These are phyloP conservation scores for Mystacides longicornis DNA, from an alignment of 2,888 invertebrate genomes.

Conservation along the genomic window DNA sequence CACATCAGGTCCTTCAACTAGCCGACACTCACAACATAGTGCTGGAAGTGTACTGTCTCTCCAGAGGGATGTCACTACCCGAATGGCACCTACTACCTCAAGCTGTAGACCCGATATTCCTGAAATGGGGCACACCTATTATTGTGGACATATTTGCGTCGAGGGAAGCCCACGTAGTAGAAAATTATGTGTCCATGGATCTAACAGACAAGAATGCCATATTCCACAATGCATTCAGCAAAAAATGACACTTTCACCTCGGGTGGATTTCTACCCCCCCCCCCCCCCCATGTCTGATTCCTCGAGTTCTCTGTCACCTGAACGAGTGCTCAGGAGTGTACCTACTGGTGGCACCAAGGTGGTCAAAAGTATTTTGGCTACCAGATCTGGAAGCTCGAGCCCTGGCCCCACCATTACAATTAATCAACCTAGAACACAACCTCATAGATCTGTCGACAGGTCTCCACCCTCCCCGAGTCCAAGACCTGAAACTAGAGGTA, in stretches of 20 bases:
- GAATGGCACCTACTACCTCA: slow-evolving; percentile 14
- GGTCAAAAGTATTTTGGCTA: no score
- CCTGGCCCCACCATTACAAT: no score
- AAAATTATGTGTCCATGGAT: background rate
- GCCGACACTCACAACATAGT: slow-evolving; percentile 21
- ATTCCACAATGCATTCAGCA: slow-evolving; percentile 16
- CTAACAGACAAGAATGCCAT: background rate
- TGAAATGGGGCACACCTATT: slow-evolving; percentile 18
- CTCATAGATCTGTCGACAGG: no score
- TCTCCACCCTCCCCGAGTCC: no score
- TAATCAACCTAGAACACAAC: no score
- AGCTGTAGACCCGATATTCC: slow-evolving; percentile 23
- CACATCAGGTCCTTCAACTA: slow-evolving; percentile 15
- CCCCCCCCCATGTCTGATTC: no score
- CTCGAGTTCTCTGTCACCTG: no score
- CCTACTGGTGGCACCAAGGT: no score
- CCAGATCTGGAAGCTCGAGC: no score
- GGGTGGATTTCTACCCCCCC: background rate
- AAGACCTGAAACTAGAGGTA: no score
- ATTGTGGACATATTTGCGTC: slow-evolving; percentile 5
- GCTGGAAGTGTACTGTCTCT: slow-evolving; percentile 28
- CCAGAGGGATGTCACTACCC: slow-evolving; percentile 15
- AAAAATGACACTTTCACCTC: background rate
- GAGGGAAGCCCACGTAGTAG: background rate
- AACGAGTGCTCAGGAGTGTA: no score